A percentile compares a stretch with the other conserved stretches of the same genome.
phyloP scores from a whole-genome alignment of 2,888 invertebrate species.

The Scaptodrosophila latifasciaeformis region DNA sequence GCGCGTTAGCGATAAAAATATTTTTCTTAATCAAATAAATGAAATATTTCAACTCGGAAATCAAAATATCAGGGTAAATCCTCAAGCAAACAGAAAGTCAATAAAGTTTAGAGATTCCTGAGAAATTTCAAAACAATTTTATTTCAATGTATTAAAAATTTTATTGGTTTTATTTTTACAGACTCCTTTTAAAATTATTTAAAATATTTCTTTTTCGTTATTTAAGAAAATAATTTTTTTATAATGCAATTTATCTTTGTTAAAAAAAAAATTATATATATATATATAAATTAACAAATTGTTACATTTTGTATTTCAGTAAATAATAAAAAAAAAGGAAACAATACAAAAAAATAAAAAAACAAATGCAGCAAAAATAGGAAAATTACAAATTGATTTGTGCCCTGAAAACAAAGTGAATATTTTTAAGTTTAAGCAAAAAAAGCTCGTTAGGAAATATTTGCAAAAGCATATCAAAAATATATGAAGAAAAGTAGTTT shows the following conservation, averaged over 20 bases:
- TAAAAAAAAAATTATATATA: no score
- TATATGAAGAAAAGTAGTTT: slow-evolving; percentile 12
- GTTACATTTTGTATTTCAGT: slow-evolving; percentile 24
- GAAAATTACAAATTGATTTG: slow-evolving; percentile 10
- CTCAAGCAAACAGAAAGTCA: background rate
- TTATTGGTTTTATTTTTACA: background rate
- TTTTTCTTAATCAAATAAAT: slow-evolving; percentile 62
- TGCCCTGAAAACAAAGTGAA: slow-evolving; percentile 61
- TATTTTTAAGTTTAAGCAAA: no score
- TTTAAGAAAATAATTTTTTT: no score
- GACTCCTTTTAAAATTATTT: background rate
- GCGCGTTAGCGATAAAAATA: slow-evolving; percentile 57
- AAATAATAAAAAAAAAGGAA: slow-evolving; percentile 33
- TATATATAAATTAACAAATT: slow-evolving; percentile 35
- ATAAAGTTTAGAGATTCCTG: background rate
- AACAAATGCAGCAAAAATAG: slow-evolving; percentile 29
- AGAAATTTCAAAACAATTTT: background rate
- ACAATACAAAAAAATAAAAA: no score
- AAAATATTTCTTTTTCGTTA: background rate
- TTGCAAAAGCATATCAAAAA: slow-evolving; percentile 7
- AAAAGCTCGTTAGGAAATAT: slow-evolving; percentile 3
- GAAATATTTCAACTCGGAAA: slow-evolving; percentile 25
- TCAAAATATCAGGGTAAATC: no score
- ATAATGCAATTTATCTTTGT: background rate
- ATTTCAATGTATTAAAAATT: background rate